Evolutionary conservation across 2,113 vertebrate genomes (phyloP), one percentile per base, ranked within the genome.

Genomic region (Lagopus muta): DNA sequence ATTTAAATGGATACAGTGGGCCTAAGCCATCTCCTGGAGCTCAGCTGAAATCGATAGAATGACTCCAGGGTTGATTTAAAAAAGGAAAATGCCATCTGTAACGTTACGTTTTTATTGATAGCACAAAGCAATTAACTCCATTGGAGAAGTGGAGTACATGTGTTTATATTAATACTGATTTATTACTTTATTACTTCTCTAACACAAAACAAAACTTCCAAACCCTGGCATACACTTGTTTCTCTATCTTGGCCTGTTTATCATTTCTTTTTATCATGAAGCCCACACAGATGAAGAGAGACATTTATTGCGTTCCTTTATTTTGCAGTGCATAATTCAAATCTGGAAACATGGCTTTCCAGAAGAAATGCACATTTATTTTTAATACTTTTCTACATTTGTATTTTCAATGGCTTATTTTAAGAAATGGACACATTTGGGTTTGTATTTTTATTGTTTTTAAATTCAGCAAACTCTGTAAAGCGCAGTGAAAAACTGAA

Each of bases 231-330:
- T 84, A 73, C 83, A 57, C 69, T 92, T 73, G 30, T 3, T 62
- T 86, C 89, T 95, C 82, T 71, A 80, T 93, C 92, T 76, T 90
- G 47, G 92, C 78, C 90, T 84, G 83, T 96, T 96, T 96, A 92
- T 97, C 88, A 83, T 47, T 58, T 84, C 47, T 86, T 93, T 91
- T 96, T 93, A 88, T 78, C 83, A 81, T 13, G 47, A 90, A 94
- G 62, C 80, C 88, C 87, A 91, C 88, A 83, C 60, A 94, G 92
- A 96, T 55, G 55, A 93, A 54, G n/a, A 80, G 47, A 91, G 70
- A 73, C 16, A 66, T 91, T 96, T 92, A 91, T 96, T 90, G 84
- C 48, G 62, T 89, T 92, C 43, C 89, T 94, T 89, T 79, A 91
- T 94, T 96, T 93, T 54, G 83, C 84, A 82, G 52, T 85, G 60